A percentile compares a stretch with the other conserved stretches of the same genome.
Conservation (phyloP, 23 tunicate genomes). For the Halocynthia roretzi region DNA sequence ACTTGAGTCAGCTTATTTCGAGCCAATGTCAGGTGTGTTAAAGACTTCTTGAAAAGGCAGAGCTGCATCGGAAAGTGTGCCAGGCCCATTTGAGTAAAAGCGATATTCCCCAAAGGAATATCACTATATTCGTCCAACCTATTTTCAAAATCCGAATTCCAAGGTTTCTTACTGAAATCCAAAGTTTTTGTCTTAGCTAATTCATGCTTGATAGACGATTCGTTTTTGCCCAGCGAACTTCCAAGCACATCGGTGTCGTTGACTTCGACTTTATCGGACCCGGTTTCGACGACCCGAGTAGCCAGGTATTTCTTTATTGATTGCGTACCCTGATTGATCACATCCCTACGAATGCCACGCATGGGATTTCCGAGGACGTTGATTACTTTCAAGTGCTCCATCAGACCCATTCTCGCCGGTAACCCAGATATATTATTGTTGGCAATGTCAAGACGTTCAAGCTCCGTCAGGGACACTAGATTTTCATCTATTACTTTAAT, state of each 20-base stretch:
- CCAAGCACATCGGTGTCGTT: slow-evolving; percentile 20
- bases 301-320: slow-evolving; percentile 58
- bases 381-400: slow-evolving; percentile 46
- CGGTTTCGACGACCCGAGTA: slow-evolving; percentile 49
- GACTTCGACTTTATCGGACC: background rate
- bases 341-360: slow-evolving; percentile 62
- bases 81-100: slow-evolving; percentile 17
- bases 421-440: slow-evolving; percentile 69
- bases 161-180: slow-evolving; percentile 20
- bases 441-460: slow-evolving; percentile 72
- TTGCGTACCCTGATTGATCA: slow-evolving; percentile 59
- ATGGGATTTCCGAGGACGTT: slow-evolving; percentile 80
- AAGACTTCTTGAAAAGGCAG: slow-evolving; percentile 13
- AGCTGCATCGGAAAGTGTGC: slow-evolving; percentile 32
- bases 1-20: slow-evolving; percentile 30
- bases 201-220: slow-evolving; percentile 35
- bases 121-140: slow-evolving; percentile 16
- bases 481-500: slow-evolving; percentile 23
- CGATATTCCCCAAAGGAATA: slow-evolving; percentile 30
- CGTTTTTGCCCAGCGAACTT: slow-evolving; percentile 25
- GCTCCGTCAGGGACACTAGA: slow-evolving; percentile 10
- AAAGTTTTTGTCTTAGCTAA: slow-evolving; percentile 34
- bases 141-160: slow-evolving; percentile 7
- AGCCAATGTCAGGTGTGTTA: slow-evolving; percentile 35
- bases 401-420: slow-evolving; percentile 58